Evolutionary conservation across 2,797 vertebrate genomes (phyloP).

Genomic region (Rhinichthys osculus): DNA sequence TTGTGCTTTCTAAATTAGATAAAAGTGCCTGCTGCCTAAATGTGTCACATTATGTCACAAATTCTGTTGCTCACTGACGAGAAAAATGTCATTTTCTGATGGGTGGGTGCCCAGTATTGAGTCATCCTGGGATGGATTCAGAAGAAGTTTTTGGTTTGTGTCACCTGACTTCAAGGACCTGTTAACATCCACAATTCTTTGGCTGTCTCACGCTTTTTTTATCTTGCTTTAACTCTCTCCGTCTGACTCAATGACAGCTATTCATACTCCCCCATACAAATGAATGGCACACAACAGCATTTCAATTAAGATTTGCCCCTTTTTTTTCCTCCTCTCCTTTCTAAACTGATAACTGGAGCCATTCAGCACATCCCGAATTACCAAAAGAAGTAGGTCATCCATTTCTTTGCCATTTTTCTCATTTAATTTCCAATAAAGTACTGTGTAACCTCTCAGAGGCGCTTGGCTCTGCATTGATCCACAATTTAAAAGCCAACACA

Average conservation of each 20-base stretch:
- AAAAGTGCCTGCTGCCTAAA: not conserved
- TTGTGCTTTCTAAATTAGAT: not conserved
- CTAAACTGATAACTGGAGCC: conserved; percentile 41
- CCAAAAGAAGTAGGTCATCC: conserved; percentile 58
- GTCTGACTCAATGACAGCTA: conserved; percentile 54
- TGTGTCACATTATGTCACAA: not conserved
- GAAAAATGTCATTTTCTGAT: not conserved
- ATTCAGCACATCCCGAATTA: conserved; percentile 50
- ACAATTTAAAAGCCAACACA: conserved; percentile 36
- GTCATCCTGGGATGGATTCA: not conserved
- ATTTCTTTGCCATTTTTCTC: conserved; percentile 46
- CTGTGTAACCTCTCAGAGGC: conserved; percentile 39
- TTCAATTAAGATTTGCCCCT: conserved; percentile 56
- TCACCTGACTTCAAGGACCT: conserved; percentile 46
- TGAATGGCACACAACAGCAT: conserved; percentile 53
- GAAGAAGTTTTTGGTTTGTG: conserved; percentile 9
- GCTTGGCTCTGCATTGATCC: conserved; percentile 43
- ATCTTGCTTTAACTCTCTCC: conserved; percentile 18
- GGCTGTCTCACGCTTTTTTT: not conserved
- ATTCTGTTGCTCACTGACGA: not conserved
- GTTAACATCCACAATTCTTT: conserved; percentile 39
- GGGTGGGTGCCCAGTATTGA: not conserved
- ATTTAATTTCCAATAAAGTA: conserved; percentile 56
- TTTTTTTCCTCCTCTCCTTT: conserved; percentile 15
- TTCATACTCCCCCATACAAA: conserved; percentile 47